Conservation (phyloP, 1,140 invertebrate genomes). For the Archivesica marissinica region DNA sequence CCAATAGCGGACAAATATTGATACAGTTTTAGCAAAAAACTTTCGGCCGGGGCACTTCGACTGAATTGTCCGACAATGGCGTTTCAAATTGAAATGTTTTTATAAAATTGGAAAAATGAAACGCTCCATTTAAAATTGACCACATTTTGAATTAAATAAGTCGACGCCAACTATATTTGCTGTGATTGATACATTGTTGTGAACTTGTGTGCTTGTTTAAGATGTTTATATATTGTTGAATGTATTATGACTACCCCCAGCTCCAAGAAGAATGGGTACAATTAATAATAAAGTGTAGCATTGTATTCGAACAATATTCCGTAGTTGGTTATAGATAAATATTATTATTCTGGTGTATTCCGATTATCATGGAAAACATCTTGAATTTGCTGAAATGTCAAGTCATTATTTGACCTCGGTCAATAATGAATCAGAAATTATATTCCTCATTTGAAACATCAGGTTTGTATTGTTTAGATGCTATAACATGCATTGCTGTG, state of each 20-base stretch:
- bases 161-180: constrained; percentile 22
- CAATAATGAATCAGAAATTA: too few species aligned
- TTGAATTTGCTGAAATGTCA: constrained; percentile 22
- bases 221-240: constrained; percentile 31
- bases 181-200: constrained; percentile 40
- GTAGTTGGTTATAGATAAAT: constrained; percentile 28
- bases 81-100: constrained; percentile 48
- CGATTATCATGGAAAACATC: constrained; percentile 1
- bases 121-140: constrained; percentile 47
- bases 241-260: constrained; percentile 56
- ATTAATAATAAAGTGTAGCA: constrained; percentile 38
- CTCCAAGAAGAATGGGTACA: background rate
- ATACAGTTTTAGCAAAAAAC: constrained; percentile 45
- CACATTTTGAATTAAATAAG: constrained; percentile 32
- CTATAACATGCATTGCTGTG: too few species aligned
- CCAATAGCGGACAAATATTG: constrained; percentile 51
- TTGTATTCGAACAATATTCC: constrained; percentile 40
- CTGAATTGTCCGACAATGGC: constrained; percentile 14
- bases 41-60: constrained; percentile 10
- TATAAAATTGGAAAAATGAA: constrained; percentile 52
- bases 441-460: too few species aligned
- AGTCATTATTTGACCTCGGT: too few species aligned
- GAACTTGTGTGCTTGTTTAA: constrained; percentile 13
- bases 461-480: too few species aligned
- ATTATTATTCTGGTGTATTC: constrained; percentile 22